Conservation (phyloP, 2,797 vertebrate species). For the Nothura maculosa region DNA sequence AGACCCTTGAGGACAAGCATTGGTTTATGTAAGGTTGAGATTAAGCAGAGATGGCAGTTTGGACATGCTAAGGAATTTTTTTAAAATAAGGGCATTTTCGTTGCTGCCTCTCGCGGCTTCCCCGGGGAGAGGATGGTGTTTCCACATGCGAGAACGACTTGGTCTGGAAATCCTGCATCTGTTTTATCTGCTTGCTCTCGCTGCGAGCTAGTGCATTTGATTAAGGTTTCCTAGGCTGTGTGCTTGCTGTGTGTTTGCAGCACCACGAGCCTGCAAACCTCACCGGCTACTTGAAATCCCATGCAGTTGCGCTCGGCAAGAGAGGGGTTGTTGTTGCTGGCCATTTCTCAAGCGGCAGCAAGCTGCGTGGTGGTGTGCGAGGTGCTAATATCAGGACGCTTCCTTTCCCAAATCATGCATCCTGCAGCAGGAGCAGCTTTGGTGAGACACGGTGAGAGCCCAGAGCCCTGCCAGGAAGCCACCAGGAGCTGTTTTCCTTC, state of each 20-base stretch:
- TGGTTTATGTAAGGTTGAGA: constrained; percentile 37
- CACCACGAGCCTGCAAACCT: constrained; percentile 14
- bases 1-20: not conserved
- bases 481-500: not conserved
- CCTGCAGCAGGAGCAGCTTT: constrained; percentile 5
- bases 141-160: constrained; percentile 20
- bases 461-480: not conserved
- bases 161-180: constrained; percentile 50
- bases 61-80: constrained; percentile 13
- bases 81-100: constrained; percentile 28
- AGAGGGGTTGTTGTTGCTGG: constrained; percentile 58
- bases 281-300: constrained; percentile 13
- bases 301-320: constrained; percentile 23
- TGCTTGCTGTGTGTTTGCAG: constrained; percentile 58
- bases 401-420: constrained; percentile 47
- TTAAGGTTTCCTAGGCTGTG: constrained; percentile 47
- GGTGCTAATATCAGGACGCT: constrained; percentile 64
- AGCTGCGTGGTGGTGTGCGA: constrained; percentile 5
- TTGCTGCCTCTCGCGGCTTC: constrained; percentile 47
- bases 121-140: constrained; percentile 60
- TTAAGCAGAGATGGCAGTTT: constrained; percentile 59
- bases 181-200: constrained; percentile 56
- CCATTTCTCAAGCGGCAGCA: constrained; percentile 34
- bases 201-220: constrained; percentile 63
- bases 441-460: constrained; percentile 11